Evolutionary conservation across 2,888 invertebrate species (phyloP).

Genomic region (Drosophila recens): DNA sequence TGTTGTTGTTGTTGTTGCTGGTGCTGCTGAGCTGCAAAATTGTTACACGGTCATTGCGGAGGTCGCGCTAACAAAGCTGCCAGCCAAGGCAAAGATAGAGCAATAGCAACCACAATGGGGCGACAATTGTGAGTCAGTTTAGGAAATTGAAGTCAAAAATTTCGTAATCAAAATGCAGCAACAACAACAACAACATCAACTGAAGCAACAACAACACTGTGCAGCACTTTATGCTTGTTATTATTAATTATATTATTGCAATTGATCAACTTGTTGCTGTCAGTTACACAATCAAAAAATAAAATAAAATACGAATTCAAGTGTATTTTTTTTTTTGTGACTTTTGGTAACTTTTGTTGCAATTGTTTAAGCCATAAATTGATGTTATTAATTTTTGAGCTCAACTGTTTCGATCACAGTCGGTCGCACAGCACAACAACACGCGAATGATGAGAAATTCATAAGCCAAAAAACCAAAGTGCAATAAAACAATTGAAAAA

Average conservation of each 20-base stretch:
- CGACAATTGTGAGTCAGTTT: conserved; percentile 51
- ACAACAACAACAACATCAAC: neutral
- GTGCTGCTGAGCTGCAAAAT: conserved; percentile 64
- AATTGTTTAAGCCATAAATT: neutral
- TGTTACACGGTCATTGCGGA: conserved; percentile 81
- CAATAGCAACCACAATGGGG: conserved; percentile 22
- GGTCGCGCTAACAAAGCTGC: conserved; percentile 71
- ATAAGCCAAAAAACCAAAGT: conserved; percentile 3
- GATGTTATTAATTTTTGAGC: conserved; percentile 5
- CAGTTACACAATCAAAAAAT: conserved; percentile 4
- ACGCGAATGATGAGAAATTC: neutral
- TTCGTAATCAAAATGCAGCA: conserved; percentile 42
- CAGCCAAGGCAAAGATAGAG: conserved; percentile 59
- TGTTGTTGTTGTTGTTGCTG: conserved; percentile 22
- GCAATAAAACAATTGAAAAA: conserved; percentile 3
- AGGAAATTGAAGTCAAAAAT: conserved; percentile 37
- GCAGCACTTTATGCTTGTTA: conserved; percentile 8
- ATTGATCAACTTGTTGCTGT: conserved; percentile 68
- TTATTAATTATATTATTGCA: conserved; percentile 31
- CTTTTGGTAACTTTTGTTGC: conserved; percentile 10
- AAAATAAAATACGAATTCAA: neutral
- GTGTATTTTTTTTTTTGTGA: conserved; percentile 5
- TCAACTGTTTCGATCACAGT: neutral
- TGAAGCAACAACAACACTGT: neutral
- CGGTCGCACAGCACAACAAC: neutral